phyloP scores from a whole-genome alignment of 1,140 invertebrate genomes.

The Papilio xuthus region DNA sequence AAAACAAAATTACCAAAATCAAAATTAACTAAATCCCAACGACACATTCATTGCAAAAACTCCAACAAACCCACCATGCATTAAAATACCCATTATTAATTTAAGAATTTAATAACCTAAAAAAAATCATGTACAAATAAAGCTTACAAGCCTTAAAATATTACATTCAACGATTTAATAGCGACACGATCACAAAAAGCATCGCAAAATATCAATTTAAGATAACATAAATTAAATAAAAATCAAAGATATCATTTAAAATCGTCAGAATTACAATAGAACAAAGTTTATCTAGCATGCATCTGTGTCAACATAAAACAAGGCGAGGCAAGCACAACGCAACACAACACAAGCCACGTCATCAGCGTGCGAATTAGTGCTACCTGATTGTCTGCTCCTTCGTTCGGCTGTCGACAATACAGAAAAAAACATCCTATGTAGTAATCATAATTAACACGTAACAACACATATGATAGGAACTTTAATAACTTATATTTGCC shows the following conservation, averaged over 20 bases:
- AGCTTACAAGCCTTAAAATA: neutral
- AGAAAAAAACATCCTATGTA: constrained; percentile 55
- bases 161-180: neutral
- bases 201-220: neutral
- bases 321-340: constrained; percentile 39
- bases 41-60: neutral
- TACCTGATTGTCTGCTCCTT: constrained; percentile 77
- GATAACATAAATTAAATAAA: neutral
- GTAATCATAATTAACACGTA: neutral
- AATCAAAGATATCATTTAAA: neutral
- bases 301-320: constrained; percentile 32
- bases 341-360: constrained; percentile 32
- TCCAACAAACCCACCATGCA: neutral
- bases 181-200: neutral
- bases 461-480: neutral
- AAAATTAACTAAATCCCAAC: neutral
- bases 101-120: neutral
- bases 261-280: neutral
- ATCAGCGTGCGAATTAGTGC: neutral
- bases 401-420: constrained; percentile 70
- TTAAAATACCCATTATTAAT: constrained; percentile 25
- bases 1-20: neutral
- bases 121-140: neutral
- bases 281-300: constrained; percentile 14
- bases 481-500: neutral